These are phyloP conservation scores for Netelia virgata DNA, from an alignment of 2,888 invertebrate genomes.

Conservation along the genomic window DNA sequence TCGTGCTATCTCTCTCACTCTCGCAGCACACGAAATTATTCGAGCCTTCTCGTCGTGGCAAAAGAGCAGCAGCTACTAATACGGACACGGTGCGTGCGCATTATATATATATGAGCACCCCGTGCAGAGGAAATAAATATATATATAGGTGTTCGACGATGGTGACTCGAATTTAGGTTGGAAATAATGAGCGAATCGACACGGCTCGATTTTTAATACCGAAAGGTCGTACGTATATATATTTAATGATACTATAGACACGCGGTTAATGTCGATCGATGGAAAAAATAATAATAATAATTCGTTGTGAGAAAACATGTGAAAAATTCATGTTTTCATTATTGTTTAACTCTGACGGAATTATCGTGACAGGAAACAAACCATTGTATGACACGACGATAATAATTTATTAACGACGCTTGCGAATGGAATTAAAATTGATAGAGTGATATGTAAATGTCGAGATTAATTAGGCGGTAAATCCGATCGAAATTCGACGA, in stretches of 20 bases:
- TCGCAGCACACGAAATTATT: slow-evolving; percentile 54
- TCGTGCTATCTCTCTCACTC: background rate
- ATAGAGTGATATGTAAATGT: background rate
- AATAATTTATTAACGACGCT: too few relatives aligned
- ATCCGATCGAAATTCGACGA: background rate
- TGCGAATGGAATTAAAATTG: too few relatives aligned
- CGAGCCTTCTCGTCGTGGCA: slow-evolving; percentile 31
- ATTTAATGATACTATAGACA: background rate
- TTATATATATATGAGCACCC: background rate
- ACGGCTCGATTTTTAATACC: slow-evolving; percentile 6
- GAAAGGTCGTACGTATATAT: background rate
- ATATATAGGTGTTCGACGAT: slow-evolving; percentile 27
- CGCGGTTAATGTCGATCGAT: too few relatives aligned
- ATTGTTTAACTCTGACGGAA: too few relatives aligned
- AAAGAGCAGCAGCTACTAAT: slow-evolving; percentile 55
- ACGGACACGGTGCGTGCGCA: slow-evolving; percentile 36
- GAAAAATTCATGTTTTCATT: too few relatives aligned
- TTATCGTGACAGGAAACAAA: too few relatives aligned
- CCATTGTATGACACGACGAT: too few relatives aligned
- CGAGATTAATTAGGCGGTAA: background rate
- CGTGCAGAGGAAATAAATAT: background rate
- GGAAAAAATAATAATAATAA: too few relatives aligned
- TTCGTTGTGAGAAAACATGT: too few relatives aligned
- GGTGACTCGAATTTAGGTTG: slow-evolving; percentile 50
- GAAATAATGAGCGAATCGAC: slow-evolving; percentile 34